These are phyloP conservation scores for Subanguina moxae DNA, from an alignment of 1,140 invertebrate species.

Conservation along the genomic window DNA sequence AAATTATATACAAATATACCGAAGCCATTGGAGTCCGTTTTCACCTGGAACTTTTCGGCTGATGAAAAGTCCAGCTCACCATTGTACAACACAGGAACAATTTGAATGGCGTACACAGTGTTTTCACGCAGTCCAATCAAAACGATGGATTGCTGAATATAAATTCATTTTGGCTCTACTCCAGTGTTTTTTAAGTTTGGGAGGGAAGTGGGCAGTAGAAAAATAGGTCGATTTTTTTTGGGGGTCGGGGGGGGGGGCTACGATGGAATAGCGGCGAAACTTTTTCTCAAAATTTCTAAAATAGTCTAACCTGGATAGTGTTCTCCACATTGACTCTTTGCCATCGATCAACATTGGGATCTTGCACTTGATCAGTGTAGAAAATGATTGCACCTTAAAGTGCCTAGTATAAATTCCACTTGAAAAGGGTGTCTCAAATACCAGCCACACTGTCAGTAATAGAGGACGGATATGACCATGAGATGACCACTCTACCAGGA, in stretches of 20 bases:
- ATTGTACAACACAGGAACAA: not conserved
- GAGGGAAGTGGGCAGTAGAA: no score
- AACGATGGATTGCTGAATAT: not conserved
- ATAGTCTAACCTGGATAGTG: not conserved
- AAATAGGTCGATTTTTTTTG: no score
- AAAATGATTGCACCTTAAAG: not conserved
- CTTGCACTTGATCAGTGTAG: not conserved
- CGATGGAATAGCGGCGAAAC: no score
- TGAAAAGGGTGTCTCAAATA: not conserved
- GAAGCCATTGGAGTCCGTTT: not conserved
- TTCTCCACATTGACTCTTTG: not conserved
- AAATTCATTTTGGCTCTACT: no score
- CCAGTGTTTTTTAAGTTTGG: no score
- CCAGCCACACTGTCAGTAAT: conserved; percentile 3
- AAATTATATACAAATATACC: no score
- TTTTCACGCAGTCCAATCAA: not conserved
- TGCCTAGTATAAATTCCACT: not conserved
- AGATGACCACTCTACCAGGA: not conserved
- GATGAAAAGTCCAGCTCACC: not conserved
- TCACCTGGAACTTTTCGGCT: not conserved
- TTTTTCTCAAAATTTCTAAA: no score
- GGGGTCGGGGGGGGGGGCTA: no score
- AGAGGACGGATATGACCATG: not conserved
- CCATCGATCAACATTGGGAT: not conserved
- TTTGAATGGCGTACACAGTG: not conserved